Conservation (phyloP, 2,113 vertebrate species). For the Oenanthe melanoleuca region DNA sequence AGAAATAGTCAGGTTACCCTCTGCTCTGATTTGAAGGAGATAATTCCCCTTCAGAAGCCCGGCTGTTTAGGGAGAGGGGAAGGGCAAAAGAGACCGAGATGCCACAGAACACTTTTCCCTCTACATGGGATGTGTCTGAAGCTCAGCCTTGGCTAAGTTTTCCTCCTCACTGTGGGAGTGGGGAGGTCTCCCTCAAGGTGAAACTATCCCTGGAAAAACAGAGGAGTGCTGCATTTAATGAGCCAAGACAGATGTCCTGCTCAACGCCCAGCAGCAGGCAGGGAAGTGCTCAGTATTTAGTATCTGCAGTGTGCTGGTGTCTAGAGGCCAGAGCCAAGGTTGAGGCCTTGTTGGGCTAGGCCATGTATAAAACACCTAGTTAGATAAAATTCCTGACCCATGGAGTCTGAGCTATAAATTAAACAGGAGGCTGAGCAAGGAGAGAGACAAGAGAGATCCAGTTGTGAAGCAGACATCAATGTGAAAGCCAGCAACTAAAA, state of each 20-base stretch:
- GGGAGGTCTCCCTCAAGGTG: constrained; percentile 51
- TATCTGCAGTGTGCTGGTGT: background rate
- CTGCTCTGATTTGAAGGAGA: constrained; percentile 75
- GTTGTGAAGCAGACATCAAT: background rate
- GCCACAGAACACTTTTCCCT: background rate
- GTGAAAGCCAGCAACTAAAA: constrained; percentile 4
- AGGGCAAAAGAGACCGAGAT: background rate
- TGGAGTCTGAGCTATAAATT: constrained; percentile 1
- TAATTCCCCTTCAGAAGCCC: constrained; percentile 27
- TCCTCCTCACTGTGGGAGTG: background rate
- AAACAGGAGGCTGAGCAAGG: background rate
- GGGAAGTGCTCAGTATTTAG: constrained; percentile 38
- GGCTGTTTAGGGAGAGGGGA: constrained; percentile 24
- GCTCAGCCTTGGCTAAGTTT: background rate
- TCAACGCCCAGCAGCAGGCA: background rate
- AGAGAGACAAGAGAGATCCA: background rate
- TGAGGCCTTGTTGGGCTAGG: constrained; percentile 36
- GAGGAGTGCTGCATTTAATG: constrained; percentile 53
- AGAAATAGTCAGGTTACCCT: constrained; percentile 79
- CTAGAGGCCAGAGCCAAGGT: constrained; percentile 16
- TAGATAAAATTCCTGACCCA: constrained; percentile 47
- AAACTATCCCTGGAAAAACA: constrained; percentile 26
- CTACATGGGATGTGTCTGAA: background rate
- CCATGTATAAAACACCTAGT: constrained; percentile 47
- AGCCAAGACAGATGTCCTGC: constrained; percentile 50